Evolutionary conservation across 53 echinoderm and acorn worm species (phyloP).

Genomic region (Holothuria leucospilota): DNA sequence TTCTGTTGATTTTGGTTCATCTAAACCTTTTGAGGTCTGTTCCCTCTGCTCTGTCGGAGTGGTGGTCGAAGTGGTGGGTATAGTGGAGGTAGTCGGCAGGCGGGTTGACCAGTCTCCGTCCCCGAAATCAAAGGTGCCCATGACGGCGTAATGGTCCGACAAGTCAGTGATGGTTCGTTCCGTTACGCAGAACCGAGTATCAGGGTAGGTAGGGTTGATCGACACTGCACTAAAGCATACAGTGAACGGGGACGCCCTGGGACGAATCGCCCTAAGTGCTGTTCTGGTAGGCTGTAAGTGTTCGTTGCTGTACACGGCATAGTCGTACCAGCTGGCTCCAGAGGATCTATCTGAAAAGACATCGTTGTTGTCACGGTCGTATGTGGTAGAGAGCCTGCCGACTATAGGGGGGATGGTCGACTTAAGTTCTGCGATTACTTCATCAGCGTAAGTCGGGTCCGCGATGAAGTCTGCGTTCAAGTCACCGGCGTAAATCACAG

Average conservation of each 20-base stretch:
- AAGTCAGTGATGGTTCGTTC: constrained; percentile 64
- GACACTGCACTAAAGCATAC: constrained; percentile 57
- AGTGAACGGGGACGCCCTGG: constrained; percentile 54
- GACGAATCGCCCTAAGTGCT: constrained; percentile 49
- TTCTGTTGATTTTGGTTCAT: not conserved
- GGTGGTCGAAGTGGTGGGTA: not conserved
- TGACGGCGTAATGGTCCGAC: constrained; percentile 81
- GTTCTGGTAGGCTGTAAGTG: constrained; percentile 51
- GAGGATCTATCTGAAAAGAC: constrained; percentile 48
- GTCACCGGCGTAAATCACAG: constrained; percentile 72
- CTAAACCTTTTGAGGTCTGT: not conserved
- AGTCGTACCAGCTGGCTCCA: constrained; percentile 63
- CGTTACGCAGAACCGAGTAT: constrained; percentile 49
- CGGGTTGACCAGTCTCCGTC: constrained; percentile 15
- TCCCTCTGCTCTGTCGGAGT: not conserved
- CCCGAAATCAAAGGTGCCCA: constrained; percentile 75
- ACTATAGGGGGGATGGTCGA: constrained; percentile 64
- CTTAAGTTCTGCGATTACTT: constrained; percentile 57
- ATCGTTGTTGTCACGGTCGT: constrained; percentile 73
- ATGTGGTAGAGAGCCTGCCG: constrained; percentile 69
- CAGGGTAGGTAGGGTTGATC: constrained; percentile 58
- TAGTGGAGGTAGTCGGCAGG: not conserved
- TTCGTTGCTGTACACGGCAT: constrained; percentile 59
- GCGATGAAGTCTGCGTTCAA: constrained; percentile 51
- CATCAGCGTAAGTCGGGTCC: constrained; percentile 45